Evolutionary conservation across 2,797 vertebrate genomes (phyloP).

Genomic region (Amblyopsis hoosieri): DNA sequence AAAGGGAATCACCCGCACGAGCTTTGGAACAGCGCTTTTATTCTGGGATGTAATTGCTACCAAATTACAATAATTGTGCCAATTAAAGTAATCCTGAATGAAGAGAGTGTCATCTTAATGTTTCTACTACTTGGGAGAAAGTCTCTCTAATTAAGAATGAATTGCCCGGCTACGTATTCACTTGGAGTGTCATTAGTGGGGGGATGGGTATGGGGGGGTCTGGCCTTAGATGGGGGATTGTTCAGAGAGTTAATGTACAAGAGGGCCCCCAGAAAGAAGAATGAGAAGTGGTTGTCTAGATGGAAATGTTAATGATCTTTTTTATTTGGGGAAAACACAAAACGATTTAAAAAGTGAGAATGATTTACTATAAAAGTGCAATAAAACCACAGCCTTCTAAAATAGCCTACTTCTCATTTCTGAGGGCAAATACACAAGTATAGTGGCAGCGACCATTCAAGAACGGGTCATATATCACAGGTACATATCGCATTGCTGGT

Average conservation of each 20-base stretch:
- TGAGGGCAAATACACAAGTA: background rate
- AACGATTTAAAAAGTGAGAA: background rate
- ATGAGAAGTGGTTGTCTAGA: background rate
- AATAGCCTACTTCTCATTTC: background rate
- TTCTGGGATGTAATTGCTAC: conserved; percentile 92
- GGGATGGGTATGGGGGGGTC: conserved; percentile 83
- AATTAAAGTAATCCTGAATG: conserved; percentile 99
- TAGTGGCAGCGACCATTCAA: too few species aligned
- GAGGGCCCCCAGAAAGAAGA: conserved; percentile 36
- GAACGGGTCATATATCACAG: too few species aligned
- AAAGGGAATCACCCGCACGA: conserved; percentile 83
- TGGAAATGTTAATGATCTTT: too few species aligned
- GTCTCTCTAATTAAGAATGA: conserved; percentile 93
- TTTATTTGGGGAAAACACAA: background rate
- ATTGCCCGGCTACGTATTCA: conserved; percentile 89
- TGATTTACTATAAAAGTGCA: conserved; percentile 3
- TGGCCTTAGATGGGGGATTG: conserved; percentile 81
- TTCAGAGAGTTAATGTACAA: conserved; percentile 62
- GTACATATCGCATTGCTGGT: too few species aligned
- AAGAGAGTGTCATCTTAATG: conserved; percentile 98
- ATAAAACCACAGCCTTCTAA: background rate
- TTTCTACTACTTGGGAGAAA: conserved; percentile 90
- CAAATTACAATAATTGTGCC: conserved; percentile 99
- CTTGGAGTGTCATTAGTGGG: conserved; percentile 91
- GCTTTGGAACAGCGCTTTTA: conserved; percentile 92